Base-by-base conservation (phyloP, 2,797 vertebrate genomes). In the Propithecus perrieri region DNA sequence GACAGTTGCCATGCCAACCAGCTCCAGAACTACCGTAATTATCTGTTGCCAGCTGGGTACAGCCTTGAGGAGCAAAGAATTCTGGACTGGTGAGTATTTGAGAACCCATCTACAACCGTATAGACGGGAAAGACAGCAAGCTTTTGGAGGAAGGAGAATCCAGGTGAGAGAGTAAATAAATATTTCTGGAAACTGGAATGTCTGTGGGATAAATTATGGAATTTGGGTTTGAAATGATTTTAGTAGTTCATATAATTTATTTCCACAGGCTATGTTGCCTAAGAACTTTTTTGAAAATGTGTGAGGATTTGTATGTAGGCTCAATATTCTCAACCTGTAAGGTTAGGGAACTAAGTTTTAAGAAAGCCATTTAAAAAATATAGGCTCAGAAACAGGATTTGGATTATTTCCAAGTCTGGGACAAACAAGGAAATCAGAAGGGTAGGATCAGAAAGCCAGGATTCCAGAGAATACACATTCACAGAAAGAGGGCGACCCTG, bases 1-100 rank as follows among this genome's bases (percentile, higher is more conserved):
- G 99, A 99, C 94, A 99, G 99, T 97, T 99, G 99, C 98, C 99
- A 99, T 41, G 99, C 99, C 67, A 99, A 99, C 98, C 99, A 99
- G 98, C 99, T 99, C 94, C 99, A 99, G 18, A 99, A 99, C 98
- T 99, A 99, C 93, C 99, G 99, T 93, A 99, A 99, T 98, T 99
- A 99, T 98, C 98, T 99, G 98, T 98, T 99, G 86, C 99, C 99
- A 14, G 99, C 99, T 0, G 99, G 99, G 14, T 97, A 99, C 69
- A 99, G 99, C 35, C 97, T 99, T 61, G 99, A 99, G 4, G 99
- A 99, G 0, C 98, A 99, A 50, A 97, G 98, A 92, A 95, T 99
- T 5, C 96, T 99, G 4, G 99, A 99, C 90, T 99, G 99, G 99
- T 99, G 97, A 98, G 99, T 97, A 97, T 78, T 74, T 91, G 71